phyloP scores from a whole-genome alignment of 2,113 vertebrate species.

The Malurus melanocephalus region DNA sequence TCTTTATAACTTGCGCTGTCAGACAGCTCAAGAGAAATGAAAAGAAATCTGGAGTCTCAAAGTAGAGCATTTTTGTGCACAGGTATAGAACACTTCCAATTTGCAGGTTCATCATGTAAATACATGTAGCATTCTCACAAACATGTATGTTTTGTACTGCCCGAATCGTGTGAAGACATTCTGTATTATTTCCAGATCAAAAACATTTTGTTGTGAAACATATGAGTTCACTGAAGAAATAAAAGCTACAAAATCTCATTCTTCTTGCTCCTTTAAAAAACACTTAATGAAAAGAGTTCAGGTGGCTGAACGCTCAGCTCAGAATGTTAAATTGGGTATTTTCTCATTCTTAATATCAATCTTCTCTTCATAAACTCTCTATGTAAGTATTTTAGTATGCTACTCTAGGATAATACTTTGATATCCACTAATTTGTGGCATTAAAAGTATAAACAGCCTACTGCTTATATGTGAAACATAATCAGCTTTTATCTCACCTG shows the following conservation, averaged over 20 bases:
- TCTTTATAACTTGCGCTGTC: not conserved
- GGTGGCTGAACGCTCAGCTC: not conserved
- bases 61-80: not conserved
- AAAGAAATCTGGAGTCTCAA: not conserved
- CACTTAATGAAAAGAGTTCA: not conserved
- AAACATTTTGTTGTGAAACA: not conserved
- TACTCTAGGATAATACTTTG: not conserved
- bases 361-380: not conserved
- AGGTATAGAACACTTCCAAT: not conserved
- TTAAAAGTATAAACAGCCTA: conserved; percentile 51
- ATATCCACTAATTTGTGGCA: conserved; percentile 61
- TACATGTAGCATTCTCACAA: not conserved
- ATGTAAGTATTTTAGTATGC: not conserved
- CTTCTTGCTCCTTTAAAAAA: not conserved
- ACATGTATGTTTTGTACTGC: not conserved
- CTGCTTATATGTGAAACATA: conserved; percentile 68
- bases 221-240: not conserved
- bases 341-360: not conserved
- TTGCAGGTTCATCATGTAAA: not conserved
- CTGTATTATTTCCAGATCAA: not conserved
- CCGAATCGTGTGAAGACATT: not conserved
- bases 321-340: not conserved
- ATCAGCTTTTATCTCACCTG: conserved; percentile 79
- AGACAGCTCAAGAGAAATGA: not conserved
- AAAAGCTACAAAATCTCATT: not conserved